Evolutionary conservation across 2,113 vertebrate genomes (phyloP), one percentile per base, ranked within the genome.

Genomic region (Leptobrachium ailaonicum): DNA sequence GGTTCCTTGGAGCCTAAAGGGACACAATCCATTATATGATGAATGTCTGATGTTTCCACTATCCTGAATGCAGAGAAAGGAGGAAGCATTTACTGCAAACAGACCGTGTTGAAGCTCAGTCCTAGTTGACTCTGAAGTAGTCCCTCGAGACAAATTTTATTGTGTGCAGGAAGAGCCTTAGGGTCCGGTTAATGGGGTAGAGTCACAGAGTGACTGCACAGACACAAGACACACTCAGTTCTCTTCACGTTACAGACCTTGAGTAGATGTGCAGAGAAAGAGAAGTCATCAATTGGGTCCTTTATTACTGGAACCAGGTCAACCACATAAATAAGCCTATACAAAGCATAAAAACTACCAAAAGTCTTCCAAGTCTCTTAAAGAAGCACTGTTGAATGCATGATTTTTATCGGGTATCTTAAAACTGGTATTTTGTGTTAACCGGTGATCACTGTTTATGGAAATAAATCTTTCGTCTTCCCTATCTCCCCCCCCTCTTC

Each of bases 51-150:
- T 67, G 63, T 69, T 6, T 63, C 41, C 41, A 11, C 63, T 75
- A 63, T 32, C 53, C 79, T 68, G 7, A 69, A 75, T 81, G 50
- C 79, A 73, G 44, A 44, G 44, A 68, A 50, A 73, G 62, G 66
- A 66, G 9, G 43, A 73, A 47, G 66, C 50, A 81, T 75, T 81
- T 50, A 63, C 44, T 50, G 64, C 64, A 69, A 41, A 47, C 66
- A 41, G 54, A 69, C 64, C 79, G 62, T 81, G 79, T 14, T 60
- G 40, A 68, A 42, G 41, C 66, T 64, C 69, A 40, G 79, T 72
- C 32, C 47, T 41, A 42, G 45, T 1, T 69, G 72, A 20, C 43
- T 68, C 66, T 41, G 10, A 69, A 81, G 66, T 81, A 63, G 5
- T 47, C 79, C 79, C 72, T 63, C 41, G 67, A 69, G 79, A 69